Base-by-base conservation (phyloP, 2,888 invertebrate genomes). In the Eupithecia centaureata region DNA sequence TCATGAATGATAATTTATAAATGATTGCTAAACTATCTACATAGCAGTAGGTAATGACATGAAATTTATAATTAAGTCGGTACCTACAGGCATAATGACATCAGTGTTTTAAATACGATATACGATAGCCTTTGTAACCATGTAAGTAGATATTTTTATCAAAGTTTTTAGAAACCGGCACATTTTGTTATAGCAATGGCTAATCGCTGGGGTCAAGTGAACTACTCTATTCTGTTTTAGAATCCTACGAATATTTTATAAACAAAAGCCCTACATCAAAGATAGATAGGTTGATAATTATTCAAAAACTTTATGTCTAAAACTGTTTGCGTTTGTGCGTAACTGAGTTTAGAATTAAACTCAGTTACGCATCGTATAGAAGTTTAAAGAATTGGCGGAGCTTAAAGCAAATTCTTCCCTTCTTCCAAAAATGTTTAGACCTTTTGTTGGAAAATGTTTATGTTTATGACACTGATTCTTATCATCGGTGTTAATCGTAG, bases 51-150 rank as follows among this genome's bases (percentile, higher is more conserved):
- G 42, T 68, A 65, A 66, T 65, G 67, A 66, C 60, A 54, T 51
- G 67, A 64, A 67, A 76, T 63, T 74, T 78, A 47, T 77, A 77
- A 77, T 75, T 77, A 76, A 52, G 51, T 65, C 51, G 15, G 12
- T 51, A 54, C 71, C 2, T 47, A 61, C 71, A 68, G 63, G 71
- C 76, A 76, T 78, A 80, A 82, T 86, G 85, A 84, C 82, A 86
- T 85, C 80, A 82, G 79, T 83, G 80, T 82, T 82, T 79, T 81
- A 75, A 78, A 78, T 78, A 76, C 72, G 87, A 87, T 87, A 78
- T 78, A 76, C 72, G 87, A 87, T 87, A 87, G 83, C 87, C 87
- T 86, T 77, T 85, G 79, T 83, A 79, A 78, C 79, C 72, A 73
- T 77, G 76, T 77, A 77, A 68, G 72, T 76, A 78, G 73, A 52